Evolutionary conservation across 2,888 invertebrate genomes (phyloP).

Genomic region (Heliconius aoede): DNA sequence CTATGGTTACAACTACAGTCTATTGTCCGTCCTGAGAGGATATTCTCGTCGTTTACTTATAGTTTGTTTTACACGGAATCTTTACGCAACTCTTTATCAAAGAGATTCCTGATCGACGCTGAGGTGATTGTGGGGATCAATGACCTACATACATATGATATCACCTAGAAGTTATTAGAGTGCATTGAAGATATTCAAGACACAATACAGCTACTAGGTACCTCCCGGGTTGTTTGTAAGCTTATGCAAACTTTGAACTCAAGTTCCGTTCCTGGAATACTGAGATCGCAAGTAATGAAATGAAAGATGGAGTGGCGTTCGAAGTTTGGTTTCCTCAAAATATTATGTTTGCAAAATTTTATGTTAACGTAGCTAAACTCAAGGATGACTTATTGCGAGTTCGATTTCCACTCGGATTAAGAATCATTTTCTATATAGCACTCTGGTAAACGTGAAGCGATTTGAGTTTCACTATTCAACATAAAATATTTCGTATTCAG

Average conservation of each 20-base stretch:
- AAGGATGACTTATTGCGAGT: too few species aligned
- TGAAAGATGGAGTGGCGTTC: neutral
- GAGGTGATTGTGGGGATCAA: conserved; percentile 41
- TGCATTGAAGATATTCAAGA: neutral
- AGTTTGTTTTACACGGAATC: conserved; percentile 53
- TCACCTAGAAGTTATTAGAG: neutral
- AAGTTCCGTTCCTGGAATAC: neutral
- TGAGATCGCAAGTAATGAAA: neutral
- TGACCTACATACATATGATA: conserved; percentile 18
- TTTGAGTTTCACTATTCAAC: too few species aligned
- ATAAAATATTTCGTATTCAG: too few species aligned
- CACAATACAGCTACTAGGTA: neutral
- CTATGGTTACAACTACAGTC: conserved; percentile 69
- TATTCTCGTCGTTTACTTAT: conserved; percentile 50
- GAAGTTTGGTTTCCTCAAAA: conserved; percentile 1
- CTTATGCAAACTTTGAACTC: neutral
- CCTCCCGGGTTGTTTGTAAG: neutral
- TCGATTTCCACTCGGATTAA: too few species aligned
- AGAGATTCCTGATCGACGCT: conserved; percentile 50
- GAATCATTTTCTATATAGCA: too few species aligned
- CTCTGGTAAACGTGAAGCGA: too few species aligned
- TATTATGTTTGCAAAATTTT: neutral
- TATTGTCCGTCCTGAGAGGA: conserved; percentile 69
- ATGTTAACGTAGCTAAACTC: neutral
- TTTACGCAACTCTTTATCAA: conserved; percentile 50